phyloP scores from a whole-genome alignment of 2,113 vertebrate genomes.

The Mugil cephalus region DNA sequence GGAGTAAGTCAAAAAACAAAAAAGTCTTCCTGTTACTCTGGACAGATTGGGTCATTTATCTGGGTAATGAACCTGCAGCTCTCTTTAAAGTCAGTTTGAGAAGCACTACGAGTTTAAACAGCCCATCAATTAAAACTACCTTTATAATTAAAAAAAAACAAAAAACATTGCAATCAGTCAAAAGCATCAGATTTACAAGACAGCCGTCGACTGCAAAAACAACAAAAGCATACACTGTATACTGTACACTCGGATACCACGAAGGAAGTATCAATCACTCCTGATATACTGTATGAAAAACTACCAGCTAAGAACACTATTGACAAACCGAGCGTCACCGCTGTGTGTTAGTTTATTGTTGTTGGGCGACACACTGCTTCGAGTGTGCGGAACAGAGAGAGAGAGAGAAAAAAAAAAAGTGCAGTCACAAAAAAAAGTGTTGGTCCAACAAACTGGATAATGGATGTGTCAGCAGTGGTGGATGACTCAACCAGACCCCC shows the following conservation, averaged over 20 bases:
- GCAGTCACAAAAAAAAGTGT: constrained; percentile 73
- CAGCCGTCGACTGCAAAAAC: constrained; percentile 45
- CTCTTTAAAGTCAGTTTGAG: constrained; percentile 50
- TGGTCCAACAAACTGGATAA: constrained; percentile 75
- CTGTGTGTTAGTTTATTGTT: constrained; percentile 58
- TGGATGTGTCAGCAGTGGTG: constrained; percentile 49
- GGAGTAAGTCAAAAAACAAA: not conserved
- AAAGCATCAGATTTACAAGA: constrained; percentile 63
- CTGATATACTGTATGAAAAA: constrained; percentile 48
- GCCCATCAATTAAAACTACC: constrained; percentile 47
- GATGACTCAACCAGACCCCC: constrained; percentile 41
- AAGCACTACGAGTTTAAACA: constrained; percentile 38
- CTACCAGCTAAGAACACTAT: constrained; percentile 53
- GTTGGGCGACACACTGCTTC: constrained; percentile 45
- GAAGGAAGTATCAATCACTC: constrained; percentile 48
- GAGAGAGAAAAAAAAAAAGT: constrained; percentile 72
- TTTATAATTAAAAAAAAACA: not conserved
- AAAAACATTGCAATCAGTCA: constrained; percentile 63
- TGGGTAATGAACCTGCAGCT: constrained; percentile 59
- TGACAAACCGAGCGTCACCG: constrained; percentile 56
- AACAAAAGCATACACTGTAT: constrained; percentile 62
- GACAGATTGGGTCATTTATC: constrained; percentile 23
- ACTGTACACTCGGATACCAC: constrained; percentile 52
- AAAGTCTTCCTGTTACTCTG: constrained; percentile 32
- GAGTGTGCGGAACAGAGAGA: constrained; percentile 49